Evolutionary conservation across 2,888 invertebrate genomes (phyloP), one percentile per base, ranked within the genome.

Genomic region (Sympetrum striolatum): DNA sequence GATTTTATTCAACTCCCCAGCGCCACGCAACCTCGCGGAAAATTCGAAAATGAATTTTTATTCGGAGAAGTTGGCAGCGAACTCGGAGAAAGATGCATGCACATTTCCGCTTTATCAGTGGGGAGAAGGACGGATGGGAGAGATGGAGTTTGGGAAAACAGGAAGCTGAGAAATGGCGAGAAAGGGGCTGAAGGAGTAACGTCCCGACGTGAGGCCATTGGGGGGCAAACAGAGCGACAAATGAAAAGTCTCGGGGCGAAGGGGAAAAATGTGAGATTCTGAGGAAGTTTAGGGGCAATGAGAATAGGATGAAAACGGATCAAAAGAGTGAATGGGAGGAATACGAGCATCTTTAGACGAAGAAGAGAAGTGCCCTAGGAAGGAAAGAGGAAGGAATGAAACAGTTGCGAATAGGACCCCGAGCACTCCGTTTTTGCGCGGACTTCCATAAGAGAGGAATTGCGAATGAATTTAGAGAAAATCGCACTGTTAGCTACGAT

Each of bases 31-130:
- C 4, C 48, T 18, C 53, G 18, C 53, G 18, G 53, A 53, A 18
- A 18, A 18, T 15, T 53, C 53, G 2, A 53, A 53, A 53, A 53
- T 53, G 18, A 53, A 53, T 53, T 53, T 53, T 53, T 53, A 53
- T 18, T 53, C 53, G 53, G 15, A 53, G 48, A 39, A 39, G 39
- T 39, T 39, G 39, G 39, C 39, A 39, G 44, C 44, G 44, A 82
- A 82, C 82, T 25, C 31, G 22, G 60, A 86, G 86, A 86, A 86
- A 60, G 86, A 86, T 64, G 86, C 86, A 86, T 86, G 37, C 60
- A 39, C 86, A 64, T 86, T 86, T 86, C 86, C 86, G 86, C 60
- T 86, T 86, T 86, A 86, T 86, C 86, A 64, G 64, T 10, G 64
- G 53, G 60, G 73, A 73, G 10, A 73, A 31, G 15, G 73, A 14